Evolutionary conservation across 2,888 invertebrate genomes (phyloP), one percentile per base, ranked within the genome.

Genomic region (Aphidius colemani): DNA sequence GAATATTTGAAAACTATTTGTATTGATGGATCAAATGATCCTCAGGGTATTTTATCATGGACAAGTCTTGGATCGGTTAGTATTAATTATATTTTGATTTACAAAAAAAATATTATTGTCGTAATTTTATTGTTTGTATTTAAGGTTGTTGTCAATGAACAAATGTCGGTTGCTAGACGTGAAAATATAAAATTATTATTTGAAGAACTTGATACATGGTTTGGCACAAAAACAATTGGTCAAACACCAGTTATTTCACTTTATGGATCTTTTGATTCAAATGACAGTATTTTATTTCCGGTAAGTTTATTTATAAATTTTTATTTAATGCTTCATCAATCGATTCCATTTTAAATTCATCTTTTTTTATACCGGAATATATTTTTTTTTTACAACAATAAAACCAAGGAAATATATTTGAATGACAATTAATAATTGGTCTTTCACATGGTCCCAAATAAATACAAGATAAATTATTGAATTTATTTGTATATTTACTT

Each of bases 181-280:
- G 88, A 89, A 71, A 93, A 93, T 76, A 88, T 91, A 1, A 84
- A 88, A 63, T 88, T 90, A 68, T 87, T 90, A 0, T 85, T 94
- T 48, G 84, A 89, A 10, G 87, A 88, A 69, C 84, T 93, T 73
- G 91, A 92, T 75, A 85, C 86, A 70, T 79, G 90, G 43, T 93
- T 93, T 77, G 93, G 93, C 50, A 87, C 86, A 75, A 85, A 84
- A 49, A 85, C 60, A n/a, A 84, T 84, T 59, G 83, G 84, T 5
- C 85, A 86, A 11, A 88, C 86, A 0, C 85, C 86, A 0, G 86
- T 90, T 68, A 90, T 92, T 71, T 87, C 88, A 0, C 84, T 93
- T 82, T 93, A 88, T 69, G 91, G 90, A 0, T 80, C 86, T 0
- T 93, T 87, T 72, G 90, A 92, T 69, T 87, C 86, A 48, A 80